Evolutionary conservation across 2,113 vertebrate species (phyloP).

Genomic region (Brachypteracias leptosomus): DNA sequence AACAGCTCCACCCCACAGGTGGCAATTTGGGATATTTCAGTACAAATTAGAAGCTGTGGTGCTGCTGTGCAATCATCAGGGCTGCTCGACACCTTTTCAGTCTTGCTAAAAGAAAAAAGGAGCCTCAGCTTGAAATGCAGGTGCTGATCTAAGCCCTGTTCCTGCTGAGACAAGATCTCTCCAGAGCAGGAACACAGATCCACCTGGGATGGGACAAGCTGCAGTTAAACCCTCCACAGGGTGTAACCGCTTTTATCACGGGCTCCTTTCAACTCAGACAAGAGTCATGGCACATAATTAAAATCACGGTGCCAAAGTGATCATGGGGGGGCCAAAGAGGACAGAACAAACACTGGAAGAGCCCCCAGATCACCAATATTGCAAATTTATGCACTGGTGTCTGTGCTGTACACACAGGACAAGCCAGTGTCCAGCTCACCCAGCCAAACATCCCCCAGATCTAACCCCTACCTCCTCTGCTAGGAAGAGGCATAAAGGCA

Average conservation of each 20-base stretch:
- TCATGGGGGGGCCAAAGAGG: not conserved
- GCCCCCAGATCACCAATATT: not conserved
- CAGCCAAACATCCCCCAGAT: not conserved
- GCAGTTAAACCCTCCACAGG: not conserved
- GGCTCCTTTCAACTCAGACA: not conserved
- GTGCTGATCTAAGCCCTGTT: not conserved
- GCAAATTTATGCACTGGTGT: not conserved
- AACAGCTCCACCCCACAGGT: not conserved
- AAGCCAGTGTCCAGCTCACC: not conserved
- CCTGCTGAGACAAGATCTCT: not conserved
- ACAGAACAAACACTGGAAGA: not conserved
- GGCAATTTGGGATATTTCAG: not conserved
- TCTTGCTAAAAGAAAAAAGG: not conserved
- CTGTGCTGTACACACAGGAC: not conserved
- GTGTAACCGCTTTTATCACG: not conserved
- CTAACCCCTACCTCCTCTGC: not conserved
- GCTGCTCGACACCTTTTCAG: not conserved
- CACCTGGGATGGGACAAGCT: not conserved
- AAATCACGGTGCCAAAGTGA: not conserved
- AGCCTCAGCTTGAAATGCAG: not conserved
- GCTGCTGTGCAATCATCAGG: not conserved
- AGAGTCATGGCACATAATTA: fast-evolving
- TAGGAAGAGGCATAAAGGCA: not conserved
- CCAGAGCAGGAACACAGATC: not conserved
- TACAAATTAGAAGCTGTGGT: not conserved